Conservation (phyloP, 2,797 vertebrate species). For the Sebastes vulpes region DNA sequence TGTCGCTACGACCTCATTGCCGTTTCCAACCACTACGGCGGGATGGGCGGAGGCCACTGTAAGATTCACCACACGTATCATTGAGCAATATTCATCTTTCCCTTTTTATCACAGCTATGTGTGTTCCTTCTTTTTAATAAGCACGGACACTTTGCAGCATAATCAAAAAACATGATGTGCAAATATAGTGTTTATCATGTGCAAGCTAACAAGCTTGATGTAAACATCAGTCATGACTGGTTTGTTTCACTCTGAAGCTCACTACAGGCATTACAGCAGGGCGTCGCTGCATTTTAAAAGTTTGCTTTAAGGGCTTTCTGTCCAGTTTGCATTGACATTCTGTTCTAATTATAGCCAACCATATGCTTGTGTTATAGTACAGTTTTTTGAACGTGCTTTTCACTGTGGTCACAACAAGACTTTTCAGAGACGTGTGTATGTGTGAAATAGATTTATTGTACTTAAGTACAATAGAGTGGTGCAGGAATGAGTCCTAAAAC, state of each 20-base stretch:
- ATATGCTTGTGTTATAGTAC: not conserved
- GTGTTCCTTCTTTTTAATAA: not conserved
- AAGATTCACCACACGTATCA: conserved; percentile 73
- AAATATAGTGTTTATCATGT: not conserved
- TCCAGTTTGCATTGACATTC: not conserved
- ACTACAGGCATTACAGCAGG: not conserved
- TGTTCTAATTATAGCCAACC: not conserved
- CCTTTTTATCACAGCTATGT: not conserved
- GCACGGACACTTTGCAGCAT: not conserved
- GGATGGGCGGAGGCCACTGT: conserved; percentile 99
- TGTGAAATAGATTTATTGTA: not conserved
- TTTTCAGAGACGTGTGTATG: not conserved
- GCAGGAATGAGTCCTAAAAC: no score
- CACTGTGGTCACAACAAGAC: not conserved
- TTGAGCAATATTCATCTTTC: not conserved
- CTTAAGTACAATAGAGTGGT: no score
- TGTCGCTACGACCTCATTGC: conserved; percentile 98
- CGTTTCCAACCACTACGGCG: conserved; percentile 99
- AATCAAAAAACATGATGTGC: not conserved
- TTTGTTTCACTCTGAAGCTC: not conserved
- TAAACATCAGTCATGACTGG: not conserved
- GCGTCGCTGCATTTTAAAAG: not conserved
- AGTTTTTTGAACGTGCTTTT: not conserved
- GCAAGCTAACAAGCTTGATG: not conserved
- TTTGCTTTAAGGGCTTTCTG: not conserved